phyloP scores from a whole-genome alignment of 2,797 vertebrate genomes.

The Sebastes minor region DNA sequence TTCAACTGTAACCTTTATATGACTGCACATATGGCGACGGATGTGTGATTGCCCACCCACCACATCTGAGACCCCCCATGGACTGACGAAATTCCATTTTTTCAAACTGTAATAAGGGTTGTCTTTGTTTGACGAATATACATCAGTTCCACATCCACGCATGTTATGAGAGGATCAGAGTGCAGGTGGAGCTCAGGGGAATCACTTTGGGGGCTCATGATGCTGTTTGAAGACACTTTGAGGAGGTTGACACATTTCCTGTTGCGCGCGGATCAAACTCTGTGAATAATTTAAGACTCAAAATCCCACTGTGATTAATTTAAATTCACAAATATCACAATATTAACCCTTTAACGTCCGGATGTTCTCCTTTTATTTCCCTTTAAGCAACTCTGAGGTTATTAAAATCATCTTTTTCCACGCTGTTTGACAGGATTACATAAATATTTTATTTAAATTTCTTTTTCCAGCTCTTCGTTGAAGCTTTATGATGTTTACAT shows the following conservation, averaged over 20 bases:
- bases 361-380: neutral
- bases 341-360: neutral
- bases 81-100: neutral
- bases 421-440: neutral
- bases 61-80: neutral
- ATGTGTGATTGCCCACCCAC: neutral
- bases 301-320: neutral
- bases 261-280: neutral
- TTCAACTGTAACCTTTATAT: conserved; percentile 1
- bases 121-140: conserved; percentile 2
- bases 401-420: neutral
- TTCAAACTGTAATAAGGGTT: neutral
- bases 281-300: neutral
- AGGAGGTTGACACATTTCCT: neutral
- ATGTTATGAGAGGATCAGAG: conserved; percentile 23
- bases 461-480: neutral
- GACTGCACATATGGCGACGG: neutral
- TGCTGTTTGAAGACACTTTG: conserved; percentile 2
- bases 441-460: neutral
- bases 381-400: neutral
- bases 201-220: neutral
- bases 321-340: neutral
- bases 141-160: neutral
- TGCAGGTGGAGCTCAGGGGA: neutral
- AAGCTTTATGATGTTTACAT: neutral